These are phyloP conservation scores for Pseudomugil gertrudae DNA, from an alignment of 2,797 vertebrate species.

Conservation along the genomic window DNA sequence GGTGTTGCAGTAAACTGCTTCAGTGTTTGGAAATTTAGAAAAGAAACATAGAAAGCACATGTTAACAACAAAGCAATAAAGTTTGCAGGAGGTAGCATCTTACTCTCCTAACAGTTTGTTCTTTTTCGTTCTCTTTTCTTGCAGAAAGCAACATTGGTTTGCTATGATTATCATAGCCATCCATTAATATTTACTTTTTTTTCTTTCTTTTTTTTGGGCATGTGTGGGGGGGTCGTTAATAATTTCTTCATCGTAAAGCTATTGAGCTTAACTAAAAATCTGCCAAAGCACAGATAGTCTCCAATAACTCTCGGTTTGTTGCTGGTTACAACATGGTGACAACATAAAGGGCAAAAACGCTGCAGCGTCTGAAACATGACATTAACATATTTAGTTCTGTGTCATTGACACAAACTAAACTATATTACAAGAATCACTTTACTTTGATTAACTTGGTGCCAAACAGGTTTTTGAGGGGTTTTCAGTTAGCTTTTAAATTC, in stretches of 20 bases:
- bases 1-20: constrained; percentile 45
- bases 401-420: constrained; percentile 42
- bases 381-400: constrained; percentile 40
- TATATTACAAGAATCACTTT: constrained; percentile 44
- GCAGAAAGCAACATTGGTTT: constrained; percentile 55
- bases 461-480: constrained; percentile 24
- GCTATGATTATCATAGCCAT: constrained; percentile 74
- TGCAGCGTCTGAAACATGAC: constrained; percentile 34
- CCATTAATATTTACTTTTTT: constrained; percentile 57
- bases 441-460: constrained; percentile 21
- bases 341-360: constrained; percentile 17
- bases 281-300: constrained; percentile 30
- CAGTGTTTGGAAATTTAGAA: constrained; percentile 61
- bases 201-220: background rate
- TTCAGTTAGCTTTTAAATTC: constrained; percentile 26
- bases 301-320: constrained; percentile 27
- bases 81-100: constrained; percentile 83
- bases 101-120: constrained; percentile 73
- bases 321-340: constrained; percentile 5
- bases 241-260: constrained; percentile 51
- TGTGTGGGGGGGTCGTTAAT: background rate
- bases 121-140: constrained; percentile 44
- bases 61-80: constrained; percentile 68
- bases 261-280: constrained; percentile 37
- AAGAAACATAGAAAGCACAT: constrained; percentile 53